Base-by-base conservation (phyloP, 2,113 vertebrate genomes). In the Sinocyclocheilus grahami region DNA sequence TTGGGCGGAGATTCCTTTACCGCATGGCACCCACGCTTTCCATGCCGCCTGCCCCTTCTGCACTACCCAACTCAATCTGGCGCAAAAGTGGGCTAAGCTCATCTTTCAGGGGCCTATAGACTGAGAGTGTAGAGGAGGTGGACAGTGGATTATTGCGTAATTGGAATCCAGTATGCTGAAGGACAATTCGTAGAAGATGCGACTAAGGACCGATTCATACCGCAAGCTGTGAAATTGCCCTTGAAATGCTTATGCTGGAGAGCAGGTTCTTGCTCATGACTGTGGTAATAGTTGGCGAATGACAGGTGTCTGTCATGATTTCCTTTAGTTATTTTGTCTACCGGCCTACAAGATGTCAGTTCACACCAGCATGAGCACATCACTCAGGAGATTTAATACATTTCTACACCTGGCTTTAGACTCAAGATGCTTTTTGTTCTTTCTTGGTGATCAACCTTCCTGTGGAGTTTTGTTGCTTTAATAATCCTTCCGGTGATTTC, bases 31-130 rank as follows among this genome's bases (percentile, higher is more conserved):
- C 3, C 98, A 99, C 0, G 98, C 98, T 0, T 99, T 99, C 92
- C 98, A 99, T 0, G 96, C 98, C 0, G 97, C 98, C 83, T 99
- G 98, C 92, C 98, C 98, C 1, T 99, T 99, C 91, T 99, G 98
- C 80, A 97, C 97, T 87, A 94, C 94, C 7, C 98, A 99, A 90
- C 96, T 99, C 86, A 90, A 92, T 30, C 96, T 97, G 18, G 95
- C 96, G 3, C 96, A 97, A 91, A 97, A 96, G 95, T 98, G 95
- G 88, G 82, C 97, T 92, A 98, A 97, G 92, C 93, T 99, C 3
- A 99, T 99, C 94, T 99, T 99, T 94, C 98, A 99, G 93, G 97
- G 97, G 83, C 98, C 98, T 0, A 88, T 99, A 85, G 98, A 99
- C 96, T 99, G 96, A 98, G 86, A 69, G 0, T 5, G 27, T 4